A percentile compares a stretch with the other conserved stretches of the same genome.
Evolutionary conservation across 2,888 invertebrate species (phyloP).

Genomic region (Subacronicta megacephala): DNA sequence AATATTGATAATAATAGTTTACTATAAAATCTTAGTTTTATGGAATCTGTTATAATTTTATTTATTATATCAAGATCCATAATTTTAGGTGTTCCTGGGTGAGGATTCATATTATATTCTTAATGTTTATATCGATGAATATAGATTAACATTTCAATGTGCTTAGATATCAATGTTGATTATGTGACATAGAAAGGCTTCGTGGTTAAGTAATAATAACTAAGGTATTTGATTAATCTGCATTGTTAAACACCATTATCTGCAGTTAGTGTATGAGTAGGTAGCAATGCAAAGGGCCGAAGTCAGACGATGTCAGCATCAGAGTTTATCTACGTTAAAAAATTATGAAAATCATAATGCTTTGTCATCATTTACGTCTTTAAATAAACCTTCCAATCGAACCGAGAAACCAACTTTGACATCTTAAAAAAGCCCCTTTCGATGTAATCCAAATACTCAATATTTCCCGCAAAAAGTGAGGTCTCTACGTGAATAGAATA

Average conservation of each 20-base stretch:
- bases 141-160: too few relatives aligned
- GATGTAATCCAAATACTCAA: background rate
- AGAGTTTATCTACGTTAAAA: too few relatives aligned
- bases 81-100: constrained; percentile 21
- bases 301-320: too few relatives aligned
- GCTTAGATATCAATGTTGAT: too few relatives aligned
- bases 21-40: background rate
- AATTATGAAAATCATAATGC: too few relatives aligned
- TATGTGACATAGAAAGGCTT: too few relatives aligned
- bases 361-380: too few relatives aligned
- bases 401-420: background rate
- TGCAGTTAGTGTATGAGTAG: too few relatives aligned
- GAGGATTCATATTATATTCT: constrained; percentile 24
- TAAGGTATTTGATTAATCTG: too few relatives aligned
- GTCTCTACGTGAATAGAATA: constrained; percentile 34
- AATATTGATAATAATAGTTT: constrained; percentile 7
- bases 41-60: constrained; percentile 2
- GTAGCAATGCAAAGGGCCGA: too few relatives aligned
- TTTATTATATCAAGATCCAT: constrained; percentile 15
- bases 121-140: constrained; percentile 22
- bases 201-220: too few relatives aligned
- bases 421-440: background rate
- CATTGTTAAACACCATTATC: too few relatives aligned
- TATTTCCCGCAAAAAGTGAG: constrained; percentile 25
- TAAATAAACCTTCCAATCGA: background rate